Conservation (phyloP, 2,888 invertebrate genomes). For the Phyllotreta cruciferae region DNA sequence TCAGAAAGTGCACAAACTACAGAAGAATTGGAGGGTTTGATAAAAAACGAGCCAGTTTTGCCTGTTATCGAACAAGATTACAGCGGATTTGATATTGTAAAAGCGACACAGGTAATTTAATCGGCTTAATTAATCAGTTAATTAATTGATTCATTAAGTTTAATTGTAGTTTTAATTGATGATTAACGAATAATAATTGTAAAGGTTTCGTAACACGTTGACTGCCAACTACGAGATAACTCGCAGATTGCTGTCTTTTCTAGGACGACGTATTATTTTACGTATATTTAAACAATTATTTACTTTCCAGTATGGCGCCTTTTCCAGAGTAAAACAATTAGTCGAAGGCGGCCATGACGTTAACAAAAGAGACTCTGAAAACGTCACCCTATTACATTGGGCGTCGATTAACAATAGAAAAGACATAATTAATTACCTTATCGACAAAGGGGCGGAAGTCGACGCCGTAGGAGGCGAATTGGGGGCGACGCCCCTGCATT, state of each 20-base stretch:
- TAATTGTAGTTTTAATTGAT: neutral
- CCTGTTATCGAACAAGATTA: conserved; percentile 74
- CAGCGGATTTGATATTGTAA: conserved; percentile 89
- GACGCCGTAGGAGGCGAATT: conserved; percentile 97
- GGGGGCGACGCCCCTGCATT: conserved; percentile 95
- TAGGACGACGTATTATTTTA: neutral
- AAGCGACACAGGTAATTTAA: conserved; percentile 82
- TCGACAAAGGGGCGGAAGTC: conserved; percentile 85
- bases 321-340: conserved; percentile 81
- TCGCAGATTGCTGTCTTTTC: no score
- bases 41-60: conserved; percentile 68
- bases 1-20: conserved; percentile 68
- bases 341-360: conserved; percentile 94
- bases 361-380: conserved; percentile 92
- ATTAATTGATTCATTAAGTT: neutral
- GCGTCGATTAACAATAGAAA: conserved; percentile 97
- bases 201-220: no score
- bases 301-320: conserved; percentile 78
- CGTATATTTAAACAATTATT: no score
- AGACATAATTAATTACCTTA: conserved; percentile 88
- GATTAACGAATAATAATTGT: no score
- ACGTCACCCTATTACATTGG: conserved; percentile 98
- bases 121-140: neutral
- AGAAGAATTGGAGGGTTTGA: conserved; percentile 68
- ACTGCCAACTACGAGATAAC: no score